phyloP scores from a whole-genome alignment of 2,113 vertebrate species.

The Perca fluviatilis region DNA sequence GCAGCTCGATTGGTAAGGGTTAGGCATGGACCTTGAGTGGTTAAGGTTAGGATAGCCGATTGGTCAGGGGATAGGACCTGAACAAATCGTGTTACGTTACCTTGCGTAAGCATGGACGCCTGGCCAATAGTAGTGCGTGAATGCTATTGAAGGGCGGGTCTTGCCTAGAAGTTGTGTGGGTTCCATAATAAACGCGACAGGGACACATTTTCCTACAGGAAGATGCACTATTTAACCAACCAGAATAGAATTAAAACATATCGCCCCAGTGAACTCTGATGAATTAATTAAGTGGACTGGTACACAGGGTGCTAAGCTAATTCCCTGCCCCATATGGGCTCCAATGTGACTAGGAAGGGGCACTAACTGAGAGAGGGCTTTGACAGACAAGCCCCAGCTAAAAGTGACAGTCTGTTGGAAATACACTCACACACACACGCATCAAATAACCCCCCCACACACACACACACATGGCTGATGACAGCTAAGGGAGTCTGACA shows the following conservation, averaged over 20 bases:
- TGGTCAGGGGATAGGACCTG: too few relatives aligned
- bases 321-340: conserved; percentile 43
- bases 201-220: conserved; percentile 25
- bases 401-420: conserved; percentile 73
- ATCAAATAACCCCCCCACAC: conserved; percentile 43
- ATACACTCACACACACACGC: conserved; percentile 60
- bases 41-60: too few relatives aligned
- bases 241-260: conserved; percentile 35
- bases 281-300: conserved; percentile 44
- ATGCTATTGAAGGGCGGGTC: too few relatives aligned
- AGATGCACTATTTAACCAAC: conserved; percentile 13
- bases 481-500: conserved; percentile 78
- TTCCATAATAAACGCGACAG: background rate
- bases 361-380: conserved; percentile 24
- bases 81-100: too few relatives aligned
- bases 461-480: conserved; percentile 49
- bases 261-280: background rate
- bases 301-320: conserved; percentile 40
- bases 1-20: too few relatives aligned
- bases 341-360: conserved; percentile 12
- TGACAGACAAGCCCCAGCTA: conserved; percentile 69
- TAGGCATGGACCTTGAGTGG: too few relatives aligned
- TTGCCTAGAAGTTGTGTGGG: too few relatives aligned
- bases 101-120: too few relatives aligned
- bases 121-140: too few relatives aligned